These are phyloP conservation scores for Ctenoplectra terminalis DNA, from an alignment of 1,140 invertebrate species.

Conservation along the genomic window DNA sequence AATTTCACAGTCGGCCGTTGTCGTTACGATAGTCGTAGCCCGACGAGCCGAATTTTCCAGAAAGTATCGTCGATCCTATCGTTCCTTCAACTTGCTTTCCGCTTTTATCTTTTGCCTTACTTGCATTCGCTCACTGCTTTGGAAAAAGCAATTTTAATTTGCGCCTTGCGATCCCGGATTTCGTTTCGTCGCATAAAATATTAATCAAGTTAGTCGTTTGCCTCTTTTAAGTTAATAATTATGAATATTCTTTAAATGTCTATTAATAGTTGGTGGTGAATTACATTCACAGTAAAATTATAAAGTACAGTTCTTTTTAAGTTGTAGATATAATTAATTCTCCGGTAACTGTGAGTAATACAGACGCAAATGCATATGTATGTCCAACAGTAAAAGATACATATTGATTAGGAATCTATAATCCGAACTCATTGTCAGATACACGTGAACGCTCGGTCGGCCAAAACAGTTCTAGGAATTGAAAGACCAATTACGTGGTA, in stretches of 20 bases:
- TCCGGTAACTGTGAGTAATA: too few species aligned
- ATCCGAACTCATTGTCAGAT: too few species aligned
- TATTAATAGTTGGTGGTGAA: background rate
- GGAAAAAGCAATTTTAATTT: slow-evolving; percentile 11
- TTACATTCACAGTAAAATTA: background rate
- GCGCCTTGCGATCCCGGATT: background rate
- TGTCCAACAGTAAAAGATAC: too few species aligned
- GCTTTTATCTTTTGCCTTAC: slow-evolving; percentile 27
- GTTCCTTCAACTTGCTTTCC: background rate
- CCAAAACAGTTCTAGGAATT: too few species aligned
- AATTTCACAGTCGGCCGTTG: slow-evolving; percentile 7
- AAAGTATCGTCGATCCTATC: slow-evolving; percentile 28
- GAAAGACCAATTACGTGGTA: too few species aligned
- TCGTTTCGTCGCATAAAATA: background rate
- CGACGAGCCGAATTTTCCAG: slow-evolving; percentile 37
- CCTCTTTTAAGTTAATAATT: background rate
- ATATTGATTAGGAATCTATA: too few species aligned
- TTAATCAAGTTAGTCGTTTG: background rate
- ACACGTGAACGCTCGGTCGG: too few species aligned
- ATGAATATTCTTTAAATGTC: background rate
- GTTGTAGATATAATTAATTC: too few species aligned
- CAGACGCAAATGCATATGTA: too few species aligned
- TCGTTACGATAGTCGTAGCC: slow-evolving; percentile 12
- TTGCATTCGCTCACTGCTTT: background rate
- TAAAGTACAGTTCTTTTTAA: too few species aligned